phyloP scores from a whole-genome alignment of 2,888 invertebrate species.

The Plemyria rubiginata region DNA sequence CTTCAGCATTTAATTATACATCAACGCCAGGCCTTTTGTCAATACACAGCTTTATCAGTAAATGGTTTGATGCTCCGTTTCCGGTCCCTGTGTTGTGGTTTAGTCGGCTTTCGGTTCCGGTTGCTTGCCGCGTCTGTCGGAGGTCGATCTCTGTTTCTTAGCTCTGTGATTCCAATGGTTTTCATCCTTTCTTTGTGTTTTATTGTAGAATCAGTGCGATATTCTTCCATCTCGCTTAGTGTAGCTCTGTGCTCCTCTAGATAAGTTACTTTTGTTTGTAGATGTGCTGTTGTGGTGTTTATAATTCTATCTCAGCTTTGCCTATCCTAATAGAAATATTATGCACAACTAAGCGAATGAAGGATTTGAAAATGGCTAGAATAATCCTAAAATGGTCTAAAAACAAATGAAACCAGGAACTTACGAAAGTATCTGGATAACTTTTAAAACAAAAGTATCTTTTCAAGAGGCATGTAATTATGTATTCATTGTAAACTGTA shows the following conservation, averaged over 20 bases:
- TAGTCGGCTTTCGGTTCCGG: constrained; percentile 43
- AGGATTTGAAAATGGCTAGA: no score
- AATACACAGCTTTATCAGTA: constrained; percentile 28
- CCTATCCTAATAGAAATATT: background rate
- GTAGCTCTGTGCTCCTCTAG: constrained; percentile 1
- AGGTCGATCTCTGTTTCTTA: constrained; percentile 47
- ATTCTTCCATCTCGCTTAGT: constrained; percentile 1
- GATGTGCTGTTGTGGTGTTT: background rate
- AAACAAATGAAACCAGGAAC: no score
- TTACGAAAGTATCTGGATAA: background rate
- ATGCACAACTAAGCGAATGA: background rate
- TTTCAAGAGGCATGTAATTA: background rate
- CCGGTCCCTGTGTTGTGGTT: constrained; percentile 48
- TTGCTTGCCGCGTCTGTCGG: constrained; percentile 51
- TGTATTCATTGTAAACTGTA: no score
- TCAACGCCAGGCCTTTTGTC: background rate
- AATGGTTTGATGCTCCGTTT: constrained; percentile 26
- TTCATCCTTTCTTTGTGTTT: constrained; percentile 37
- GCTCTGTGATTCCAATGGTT: constrained; percentile 42
- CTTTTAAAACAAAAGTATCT: background rate
- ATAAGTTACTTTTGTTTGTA: constrained; percentile 4
- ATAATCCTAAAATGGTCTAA: no score
- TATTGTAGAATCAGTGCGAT: constrained; percentile 36
- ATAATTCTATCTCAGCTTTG: background rate
- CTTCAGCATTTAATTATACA: background rate